A percentile compares a stretch with the other conserved stretches of the same genome.
phyloP scores from a whole-genome alignment of 2,113 vertebrate species.

The Psilopsiagon aurifrons region DNA sequence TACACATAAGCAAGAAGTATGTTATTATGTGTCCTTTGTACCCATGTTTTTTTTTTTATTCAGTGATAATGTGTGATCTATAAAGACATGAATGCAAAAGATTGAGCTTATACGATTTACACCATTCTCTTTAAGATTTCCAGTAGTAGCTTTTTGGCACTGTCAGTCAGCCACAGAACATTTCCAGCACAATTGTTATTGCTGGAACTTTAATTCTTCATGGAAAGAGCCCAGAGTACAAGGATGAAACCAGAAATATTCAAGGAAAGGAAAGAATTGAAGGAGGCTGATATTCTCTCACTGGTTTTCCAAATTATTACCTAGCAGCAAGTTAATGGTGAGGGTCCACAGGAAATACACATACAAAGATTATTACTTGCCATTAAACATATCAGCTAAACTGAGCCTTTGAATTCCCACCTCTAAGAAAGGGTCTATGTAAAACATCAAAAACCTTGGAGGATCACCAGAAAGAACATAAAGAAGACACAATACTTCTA shows the following conservation, averaged over 20 bases:
- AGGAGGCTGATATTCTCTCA: background rate
- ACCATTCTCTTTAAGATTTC: background rate
- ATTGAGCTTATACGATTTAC: background rate
- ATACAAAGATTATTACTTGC: background rate
- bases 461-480: slow-evolving; percentile 29
- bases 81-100: background rate
- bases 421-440: background rate
- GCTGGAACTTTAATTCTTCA: background rate
- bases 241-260: background rate
- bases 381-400: background rate
- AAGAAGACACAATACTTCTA: background rate
- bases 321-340: background rate
- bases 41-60: background rate
- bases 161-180: background rate
- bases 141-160: background rate
- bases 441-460: slow-evolving; percentile 1
- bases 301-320: background rate
- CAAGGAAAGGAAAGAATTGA: background rate
- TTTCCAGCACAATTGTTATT: background rate
- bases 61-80: background rate
- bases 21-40: background rate
- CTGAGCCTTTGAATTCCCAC: background rate
- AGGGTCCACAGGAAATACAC: background rate
- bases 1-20: background rate
- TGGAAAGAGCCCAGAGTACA: background rate